phyloP scores from a whole-genome alignment of 1,140 invertebrate species.

The Tetramorium parvispinum region DNA sequence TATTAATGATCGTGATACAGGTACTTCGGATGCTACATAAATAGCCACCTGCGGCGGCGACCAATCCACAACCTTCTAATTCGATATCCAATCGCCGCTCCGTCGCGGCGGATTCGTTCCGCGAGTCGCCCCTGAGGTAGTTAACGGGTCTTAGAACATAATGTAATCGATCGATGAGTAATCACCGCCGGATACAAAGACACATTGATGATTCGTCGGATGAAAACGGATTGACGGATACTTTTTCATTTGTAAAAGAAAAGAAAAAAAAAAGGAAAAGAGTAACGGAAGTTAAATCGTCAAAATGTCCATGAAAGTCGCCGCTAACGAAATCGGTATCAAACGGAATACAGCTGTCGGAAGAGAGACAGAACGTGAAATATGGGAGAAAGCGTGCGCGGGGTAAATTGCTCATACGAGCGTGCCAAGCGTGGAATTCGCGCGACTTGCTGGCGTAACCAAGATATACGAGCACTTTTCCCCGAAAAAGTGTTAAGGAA shows the following conservation, averaged over 20 bases:
- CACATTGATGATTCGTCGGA: neutral
- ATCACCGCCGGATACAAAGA: neutral
- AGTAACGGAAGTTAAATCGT: neutral
- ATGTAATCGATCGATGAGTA: slow-evolving; percentile 49
- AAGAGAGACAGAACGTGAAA: slow-evolving; percentile 63
- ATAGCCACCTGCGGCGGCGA: slow-evolving; percentile 69
- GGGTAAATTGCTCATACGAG: slow-evolving; percentile 68
- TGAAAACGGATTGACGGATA: neutral
- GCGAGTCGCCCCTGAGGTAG: slow-evolving; percentile 9
- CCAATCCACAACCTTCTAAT: slow-evolving; percentile 71
- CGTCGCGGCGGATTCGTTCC: slow-evolving; percentile 51
- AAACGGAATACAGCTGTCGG: slow-evolving; percentile 51
- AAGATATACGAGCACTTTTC: slow-evolving; percentile 83
- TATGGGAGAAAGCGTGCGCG: slow-evolving; percentile 63
- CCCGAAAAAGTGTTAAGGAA: slow-evolving; percentile 84
- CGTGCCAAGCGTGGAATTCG: slow-evolving; percentile 67
- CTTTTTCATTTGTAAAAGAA: neutral
- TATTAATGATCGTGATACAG: slow-evolving; percentile 77
- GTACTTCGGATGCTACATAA: slow-evolving; percentile 65
- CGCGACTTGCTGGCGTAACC: slow-evolving; percentile 79
- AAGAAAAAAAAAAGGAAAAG: neutral
- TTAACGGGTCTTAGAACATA: slow-evolving; percentile 16
- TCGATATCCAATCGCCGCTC: slow-evolving; percentile 61
- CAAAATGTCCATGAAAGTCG: neutral
- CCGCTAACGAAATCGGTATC: slow-evolving; percentile 51